Base-by-base conservation (phyloP, 2,888 invertebrate genomes). In the Cylindroiulus punctatus region DNA sequence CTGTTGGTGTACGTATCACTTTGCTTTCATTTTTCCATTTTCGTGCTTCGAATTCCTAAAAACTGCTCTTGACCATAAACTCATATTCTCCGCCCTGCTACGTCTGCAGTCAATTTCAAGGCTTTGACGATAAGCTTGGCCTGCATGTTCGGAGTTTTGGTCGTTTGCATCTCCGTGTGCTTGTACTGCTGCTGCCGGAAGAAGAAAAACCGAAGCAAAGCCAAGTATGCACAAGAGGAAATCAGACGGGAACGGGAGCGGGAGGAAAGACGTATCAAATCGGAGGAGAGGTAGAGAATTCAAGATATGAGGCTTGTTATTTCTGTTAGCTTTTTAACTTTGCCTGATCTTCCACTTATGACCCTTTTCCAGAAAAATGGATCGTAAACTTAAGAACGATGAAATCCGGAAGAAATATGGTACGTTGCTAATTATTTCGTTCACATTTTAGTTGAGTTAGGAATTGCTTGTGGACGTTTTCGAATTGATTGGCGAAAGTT, bases 31-130 rank as follows among this genome's bases (percentile, higher is more conserved):
- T 83, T 26, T 5, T 26, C 26, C 1, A 14, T 81, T 36, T 19
- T 81, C 17, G 30, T 32, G 3, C 1, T 26, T 4, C 30, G 7
- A 81, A 81, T 36, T 81, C 36, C 81, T 26, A n/a, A 32, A 22
- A 81, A 4, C 5, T 8, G 26, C 1, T n/a, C 7, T 81, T 32
- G 32, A n/a, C 1, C n/a, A 26, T 36, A 19, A 36, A 1, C 52
- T 76, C 14, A 12, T 7, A 76, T 0, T 76, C 30, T 26, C 30
- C 2, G 22, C 22, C 26, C 26, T 86, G 22, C 30, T 76, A 85
- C 26, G 10, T 84, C 81, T 87, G 17, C 82, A 88, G 88, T 88
- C 47, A 88, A 88, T 84, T 88, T 88, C 83, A 88, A 86, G 52
- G 88, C 87, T 19, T 30, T 88, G 85, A 83, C 87, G 12, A 87